Conservation (phyloP, 1,140 invertebrate species). For the Cyclargus thomasi region DNA sequence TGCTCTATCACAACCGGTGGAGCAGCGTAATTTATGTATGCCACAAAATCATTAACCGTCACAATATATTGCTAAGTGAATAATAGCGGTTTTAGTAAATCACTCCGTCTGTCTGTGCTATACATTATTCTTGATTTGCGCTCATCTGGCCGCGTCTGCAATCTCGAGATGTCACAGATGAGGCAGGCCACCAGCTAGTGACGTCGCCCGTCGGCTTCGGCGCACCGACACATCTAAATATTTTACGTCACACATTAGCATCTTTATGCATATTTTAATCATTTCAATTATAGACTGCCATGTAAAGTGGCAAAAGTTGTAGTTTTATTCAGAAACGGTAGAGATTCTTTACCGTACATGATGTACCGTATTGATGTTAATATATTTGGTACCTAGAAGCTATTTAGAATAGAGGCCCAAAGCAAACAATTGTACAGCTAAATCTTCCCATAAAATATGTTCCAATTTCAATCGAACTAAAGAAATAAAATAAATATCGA, state of each 20-base stretch:
- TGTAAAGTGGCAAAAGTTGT: too few species aligned
- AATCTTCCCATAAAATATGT: too few species aligned
- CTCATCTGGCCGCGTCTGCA: not conserved
- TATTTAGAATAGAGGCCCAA: too few species aligned
- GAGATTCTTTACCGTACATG: too few species aligned
- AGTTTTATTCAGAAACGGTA: too few species aligned
- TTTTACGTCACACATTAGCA: too few species aligned
- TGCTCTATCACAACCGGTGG: not conserved
- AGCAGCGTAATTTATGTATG: not conserved
- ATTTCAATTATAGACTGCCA: too few species aligned
- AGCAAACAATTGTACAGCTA: too few species aligned
- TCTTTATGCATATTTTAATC: too few species aligned
- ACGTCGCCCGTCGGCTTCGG: not conserved
- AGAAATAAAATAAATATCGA: not conserved
- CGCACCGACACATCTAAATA: too few species aligned
- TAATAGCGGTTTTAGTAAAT: not conserved
- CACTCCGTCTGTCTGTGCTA: not conserved
- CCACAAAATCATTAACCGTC: not conserved
- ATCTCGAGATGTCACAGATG: conserved; percentile 4
- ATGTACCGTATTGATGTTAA: too few species aligned
- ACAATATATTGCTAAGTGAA: not conserved
- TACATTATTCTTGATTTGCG: conserved; percentile 6
- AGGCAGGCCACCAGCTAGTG: not conserved
- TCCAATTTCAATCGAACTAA: not conserved
- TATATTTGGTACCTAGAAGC: too few species aligned